Percentiles rank a stretch among this genome's conserved stretches.
Conservation (phyloP, 2,113 vertebrate species). For the Herpetotheres cachinnans region DNA sequence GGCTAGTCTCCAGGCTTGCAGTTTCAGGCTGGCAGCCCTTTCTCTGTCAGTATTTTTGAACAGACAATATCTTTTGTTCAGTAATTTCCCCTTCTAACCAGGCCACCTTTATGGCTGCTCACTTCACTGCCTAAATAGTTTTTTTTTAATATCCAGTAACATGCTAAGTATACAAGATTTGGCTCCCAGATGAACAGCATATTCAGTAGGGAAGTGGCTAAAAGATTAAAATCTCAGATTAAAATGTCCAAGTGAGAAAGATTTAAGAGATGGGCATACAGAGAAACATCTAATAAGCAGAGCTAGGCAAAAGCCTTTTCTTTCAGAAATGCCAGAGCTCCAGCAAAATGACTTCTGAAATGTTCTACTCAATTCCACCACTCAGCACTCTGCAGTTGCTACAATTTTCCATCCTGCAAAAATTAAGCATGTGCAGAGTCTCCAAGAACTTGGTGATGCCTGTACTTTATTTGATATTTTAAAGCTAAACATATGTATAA, state of each 20-base stretch:
- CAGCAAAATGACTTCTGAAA: background rate
- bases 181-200: background rate
- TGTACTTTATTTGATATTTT: background rate
- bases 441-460: rapidly evolving
- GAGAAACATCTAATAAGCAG: background rate
- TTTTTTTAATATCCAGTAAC: background rate
- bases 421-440: background rate
- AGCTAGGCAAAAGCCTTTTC: background rate
- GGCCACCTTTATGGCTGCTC: background rate
- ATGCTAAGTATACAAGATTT: background rate
- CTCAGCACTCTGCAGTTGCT: background rate
- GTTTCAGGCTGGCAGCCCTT: background rate
- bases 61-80: background rate
- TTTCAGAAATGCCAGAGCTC: background rate
- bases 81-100: background rate
- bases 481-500: background rate
- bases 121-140: background rate
- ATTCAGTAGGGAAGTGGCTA: background rate
- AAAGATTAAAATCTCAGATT: background rate
- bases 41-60: background rate
- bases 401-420: background rate
- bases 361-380: background rate
- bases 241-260: background rate
- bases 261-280: background rate
- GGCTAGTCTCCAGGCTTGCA: rapidly evolving